These are phyloP conservation scores for Psittacara wagleri DNA, from an alignment of 2,113 vertebrate species.

Conservation along the genomic window DNA sequence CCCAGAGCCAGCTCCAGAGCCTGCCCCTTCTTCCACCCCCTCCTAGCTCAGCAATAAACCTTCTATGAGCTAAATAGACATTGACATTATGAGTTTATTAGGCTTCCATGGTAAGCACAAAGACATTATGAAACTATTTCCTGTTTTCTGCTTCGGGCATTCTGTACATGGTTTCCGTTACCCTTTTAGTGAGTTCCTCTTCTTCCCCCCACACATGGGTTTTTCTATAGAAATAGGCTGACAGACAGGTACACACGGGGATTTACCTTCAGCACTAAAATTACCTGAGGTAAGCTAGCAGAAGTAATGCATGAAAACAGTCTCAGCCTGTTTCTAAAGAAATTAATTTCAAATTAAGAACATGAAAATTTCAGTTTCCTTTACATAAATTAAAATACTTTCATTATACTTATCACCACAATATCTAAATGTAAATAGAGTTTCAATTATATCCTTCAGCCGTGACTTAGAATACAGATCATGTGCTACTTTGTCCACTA, in stretches of 20 bases:
- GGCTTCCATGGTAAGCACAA: neutral
- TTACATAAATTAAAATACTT: neutral
- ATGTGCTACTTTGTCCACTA: neutral
- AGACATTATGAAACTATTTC: neutral
- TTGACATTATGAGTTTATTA: neutral
- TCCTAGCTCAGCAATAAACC: neutral
- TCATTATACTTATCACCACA: neutral
- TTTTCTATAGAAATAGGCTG: conserved; percentile 18
- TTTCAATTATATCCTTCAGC: neutral
- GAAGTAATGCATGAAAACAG: conserved; percentile 39
- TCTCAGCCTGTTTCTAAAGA: conserved; percentile 4
- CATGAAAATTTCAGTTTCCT: neutral
- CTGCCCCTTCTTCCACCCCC: neutral
- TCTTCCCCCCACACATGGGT: neutral
- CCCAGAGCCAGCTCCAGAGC: neutral
- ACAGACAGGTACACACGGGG: conserved; percentile 33
- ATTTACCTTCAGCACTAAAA: conserved; percentile 57
- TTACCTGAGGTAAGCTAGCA: conserved; percentile 24
- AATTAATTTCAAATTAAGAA: conserved; percentile 4
- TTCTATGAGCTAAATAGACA: neutral
- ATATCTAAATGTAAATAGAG: neutral
- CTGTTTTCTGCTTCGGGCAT: neutral
- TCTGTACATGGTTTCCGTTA: neutral
- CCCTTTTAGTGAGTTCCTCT: neutral
- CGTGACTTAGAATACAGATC: neutral